Evolutionary conservation across 2,888 invertebrate genomes (phyloP).

Genomic region (Deroplatys truncata): DNA sequence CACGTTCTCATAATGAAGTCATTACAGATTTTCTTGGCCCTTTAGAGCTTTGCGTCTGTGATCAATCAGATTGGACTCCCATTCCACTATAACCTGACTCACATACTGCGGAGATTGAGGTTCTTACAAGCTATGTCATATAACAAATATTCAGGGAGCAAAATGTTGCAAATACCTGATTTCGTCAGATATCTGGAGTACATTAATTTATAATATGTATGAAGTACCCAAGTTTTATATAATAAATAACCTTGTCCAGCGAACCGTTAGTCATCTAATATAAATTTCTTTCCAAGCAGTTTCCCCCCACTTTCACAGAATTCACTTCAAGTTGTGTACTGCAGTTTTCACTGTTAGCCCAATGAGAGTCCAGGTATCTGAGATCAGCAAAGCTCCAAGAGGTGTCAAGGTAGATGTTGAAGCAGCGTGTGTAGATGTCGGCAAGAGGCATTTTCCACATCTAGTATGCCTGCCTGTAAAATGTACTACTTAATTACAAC

Average conservation of each 20-base stretch:
- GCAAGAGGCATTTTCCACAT: neutral
- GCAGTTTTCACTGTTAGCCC: neutral
- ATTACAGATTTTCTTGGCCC: neutral
- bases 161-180: neutral
- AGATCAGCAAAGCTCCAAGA: conserved; percentile 13
- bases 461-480: conserved; percentile 8
- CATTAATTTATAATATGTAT: neutral
- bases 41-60: neutral
- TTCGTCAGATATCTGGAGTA: neutral
- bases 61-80: neutral
- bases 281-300: neutral
- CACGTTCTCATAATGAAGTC: neutral
- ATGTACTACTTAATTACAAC: conserved; percentile 14
- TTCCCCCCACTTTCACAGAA: neutral
- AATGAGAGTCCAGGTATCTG: neutral
- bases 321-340: neutral
- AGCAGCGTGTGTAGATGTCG: neutral
- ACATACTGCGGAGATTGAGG: neutral
- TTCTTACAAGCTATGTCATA: neutral
- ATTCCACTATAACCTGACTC: neutral
- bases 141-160: neutral
- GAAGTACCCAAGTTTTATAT: neutral
- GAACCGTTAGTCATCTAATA: neutral
- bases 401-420: neutral
- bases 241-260: neutral